Percentiles rank a stretch among this genome's conserved stretches.
Conservation (phyloP, 2,888 invertebrate genomes). For the Gisinianus flammeolus region DNA sequence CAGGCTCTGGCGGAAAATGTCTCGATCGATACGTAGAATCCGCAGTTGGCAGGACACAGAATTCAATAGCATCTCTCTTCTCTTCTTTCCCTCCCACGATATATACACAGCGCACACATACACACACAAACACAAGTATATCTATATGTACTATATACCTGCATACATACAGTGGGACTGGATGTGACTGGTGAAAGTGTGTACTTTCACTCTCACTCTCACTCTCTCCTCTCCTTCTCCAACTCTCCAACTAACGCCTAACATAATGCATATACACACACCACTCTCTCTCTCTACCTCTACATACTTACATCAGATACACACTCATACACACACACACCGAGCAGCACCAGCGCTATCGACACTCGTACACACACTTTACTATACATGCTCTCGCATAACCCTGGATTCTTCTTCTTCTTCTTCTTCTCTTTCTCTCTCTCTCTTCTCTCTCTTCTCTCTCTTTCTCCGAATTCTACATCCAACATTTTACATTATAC, state of each 20-base stretch:
- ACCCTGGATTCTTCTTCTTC: not conserved
- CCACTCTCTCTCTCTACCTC: not conserved
- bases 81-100: not conserved
- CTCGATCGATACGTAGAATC: conserved; percentile 42
- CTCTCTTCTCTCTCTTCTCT: not conserved
- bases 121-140: not conserved
- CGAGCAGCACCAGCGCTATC: not conserved
- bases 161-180: not conserved
- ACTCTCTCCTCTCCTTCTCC: not conserved
- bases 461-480: not conserved
- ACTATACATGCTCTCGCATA: not conserved
- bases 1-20: conserved; percentile 40
- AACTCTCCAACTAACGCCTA: not conserved
- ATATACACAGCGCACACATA: not conserved
- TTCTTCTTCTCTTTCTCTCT: not conserved
- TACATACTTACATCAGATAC: not conserved
- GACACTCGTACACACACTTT: no score
- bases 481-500: not conserved
- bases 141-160: not conserved
- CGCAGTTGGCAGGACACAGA: conserved; percentile 44
- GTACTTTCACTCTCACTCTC: conserved; percentile 24
- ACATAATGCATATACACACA: not conserved
- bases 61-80: conserved; percentile 42
- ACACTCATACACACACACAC: not conserved
- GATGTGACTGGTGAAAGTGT: conserved; percentile 12